Evolutionary conservation across 2,888 invertebrate species (phyloP).

Genomic region (Drosophila neonasuta): DNA sequence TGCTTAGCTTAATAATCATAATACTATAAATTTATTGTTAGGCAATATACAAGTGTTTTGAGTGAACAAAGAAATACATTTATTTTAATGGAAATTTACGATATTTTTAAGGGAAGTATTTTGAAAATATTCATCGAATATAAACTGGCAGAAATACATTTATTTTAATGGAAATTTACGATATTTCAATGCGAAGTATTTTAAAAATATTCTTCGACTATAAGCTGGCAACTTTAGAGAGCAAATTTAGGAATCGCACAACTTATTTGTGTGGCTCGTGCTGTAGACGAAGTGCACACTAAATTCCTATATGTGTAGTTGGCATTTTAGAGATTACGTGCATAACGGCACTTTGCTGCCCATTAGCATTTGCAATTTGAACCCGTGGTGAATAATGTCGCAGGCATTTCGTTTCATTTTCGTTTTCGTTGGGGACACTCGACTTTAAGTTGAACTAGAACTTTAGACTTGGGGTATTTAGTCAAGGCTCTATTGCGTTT

Average conservation of each 20-base stretch:
- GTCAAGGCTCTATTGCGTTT: constrained; percentile 14
- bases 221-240: too few species aligned
- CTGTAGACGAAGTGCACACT: constrained; percentile 10
- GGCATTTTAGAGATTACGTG: constrained; percentile 49
- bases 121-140: too few species aligned
- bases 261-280: not conserved
- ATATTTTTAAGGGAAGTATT: too few species aligned
- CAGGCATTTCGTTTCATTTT: constrained; percentile 28
- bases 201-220: too few species aligned
- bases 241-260: not conserved
- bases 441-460: constrained; percentile 10
- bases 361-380: constrained; percentile 53
- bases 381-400: constrained; percentile 48
- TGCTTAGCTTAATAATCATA: too few species aligned
- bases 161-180: too few species aligned
- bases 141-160: too few species aligned
- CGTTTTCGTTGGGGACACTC: not conserved
- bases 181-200: too few species aligned
- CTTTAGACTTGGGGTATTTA: not conserved
- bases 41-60: too few species aligned
- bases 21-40: too few species aligned
- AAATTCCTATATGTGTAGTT: constrained; percentile 7
- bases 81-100: too few species aligned
- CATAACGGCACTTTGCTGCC: constrained; percentile 59
- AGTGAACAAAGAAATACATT: too few species aligned